Conservation (phyloP, 2,888 invertebrate species). For the Lasioglossum vierecki region DNA sequence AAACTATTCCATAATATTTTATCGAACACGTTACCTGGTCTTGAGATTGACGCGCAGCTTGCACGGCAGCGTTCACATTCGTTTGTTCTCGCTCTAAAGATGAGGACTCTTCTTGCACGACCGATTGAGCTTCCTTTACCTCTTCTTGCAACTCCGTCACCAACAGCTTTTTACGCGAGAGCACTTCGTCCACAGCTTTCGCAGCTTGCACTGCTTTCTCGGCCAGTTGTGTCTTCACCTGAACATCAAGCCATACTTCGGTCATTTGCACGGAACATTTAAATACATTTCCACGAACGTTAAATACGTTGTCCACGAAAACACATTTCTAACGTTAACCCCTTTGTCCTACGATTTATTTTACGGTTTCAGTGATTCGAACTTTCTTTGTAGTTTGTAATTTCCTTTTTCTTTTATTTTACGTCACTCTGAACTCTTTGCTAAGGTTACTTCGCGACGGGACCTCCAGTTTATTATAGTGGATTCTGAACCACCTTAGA, state of each 20-base stretch:
- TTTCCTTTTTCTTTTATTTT: no score
- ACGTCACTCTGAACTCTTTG: no score
- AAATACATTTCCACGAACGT: no score
- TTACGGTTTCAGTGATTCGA: no score
- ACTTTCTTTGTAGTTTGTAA: no score
- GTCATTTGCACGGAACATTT: background rate
- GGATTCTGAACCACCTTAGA: no score
- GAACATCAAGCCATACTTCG: background rate
- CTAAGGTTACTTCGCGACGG: no score
- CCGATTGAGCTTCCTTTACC: conserved; percentile 74
- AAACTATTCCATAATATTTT: background rate
- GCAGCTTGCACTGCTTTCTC: conserved; percentile 78
- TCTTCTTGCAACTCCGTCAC: conserved; percentile 76
- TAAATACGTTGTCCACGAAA: no score
- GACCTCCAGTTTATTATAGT: no score
- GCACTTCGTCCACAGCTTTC: conserved; percentile 76
- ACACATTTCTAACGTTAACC: no score
- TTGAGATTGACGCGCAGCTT: conserved; percentile 72
- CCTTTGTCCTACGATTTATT: no score
- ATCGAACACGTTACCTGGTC: conserved; percentile 66
- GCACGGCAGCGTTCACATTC: conserved; percentile 70
- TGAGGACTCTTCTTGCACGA: conserved; percentile 72
- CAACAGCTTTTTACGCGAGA: conserved; percentile 74
- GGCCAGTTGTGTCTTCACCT: conserved; percentile 79
- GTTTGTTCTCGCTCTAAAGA: conserved; percentile 66